These are phyloP conservation scores for Ridgeia piscesae DNA, from an alignment of 1,140 invertebrate species.

Conservation along the genomic window DNA sequence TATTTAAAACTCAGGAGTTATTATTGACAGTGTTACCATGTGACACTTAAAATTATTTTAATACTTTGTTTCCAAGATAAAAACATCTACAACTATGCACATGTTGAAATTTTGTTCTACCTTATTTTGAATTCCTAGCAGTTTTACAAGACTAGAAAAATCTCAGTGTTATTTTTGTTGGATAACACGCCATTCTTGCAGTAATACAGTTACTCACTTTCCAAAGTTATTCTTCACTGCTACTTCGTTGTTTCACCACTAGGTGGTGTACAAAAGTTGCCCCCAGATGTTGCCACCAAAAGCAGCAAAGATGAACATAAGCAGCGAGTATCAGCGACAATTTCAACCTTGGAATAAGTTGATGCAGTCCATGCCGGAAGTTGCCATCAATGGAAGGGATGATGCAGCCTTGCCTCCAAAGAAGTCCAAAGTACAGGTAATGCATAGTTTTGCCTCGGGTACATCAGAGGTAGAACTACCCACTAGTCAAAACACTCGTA, in stretches of 20 bases:
- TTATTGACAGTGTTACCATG: background rate
- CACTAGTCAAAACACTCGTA: no score
- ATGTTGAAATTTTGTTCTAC: background rate
- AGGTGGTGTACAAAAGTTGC: conserved; percentile 47
- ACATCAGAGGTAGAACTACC: no score
- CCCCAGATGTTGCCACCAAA: conserved; percentile 22
- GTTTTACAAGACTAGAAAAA: background rate
- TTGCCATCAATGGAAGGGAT: conserved; percentile 9
- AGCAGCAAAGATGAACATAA: conserved; percentile 10
- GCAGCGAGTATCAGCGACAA: conserved; percentile 28
- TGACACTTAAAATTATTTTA: background rate
- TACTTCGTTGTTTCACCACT: background rate
- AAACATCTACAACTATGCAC: background rate
- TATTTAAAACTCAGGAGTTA: background rate
- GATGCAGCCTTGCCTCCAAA: conserved; percentile 23
- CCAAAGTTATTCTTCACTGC: background rate
- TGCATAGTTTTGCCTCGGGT: no score
- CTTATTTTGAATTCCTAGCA: background rate
- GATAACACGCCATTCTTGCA: background rate
- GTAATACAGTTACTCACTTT: background rate
- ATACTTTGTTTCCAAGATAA: background rate
- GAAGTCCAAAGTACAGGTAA: conserved; percentile 25
- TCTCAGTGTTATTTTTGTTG: background rate
- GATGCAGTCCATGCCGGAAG: conserved; percentile 27
- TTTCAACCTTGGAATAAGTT: conserved; percentile 37